A percentile compares a stretch with the other conserved stretches of the same genome.
Evolutionary conservation across 2,113 vertebrate genomes (phyloP).

Genomic region (Pterocles orientalis): DNA sequence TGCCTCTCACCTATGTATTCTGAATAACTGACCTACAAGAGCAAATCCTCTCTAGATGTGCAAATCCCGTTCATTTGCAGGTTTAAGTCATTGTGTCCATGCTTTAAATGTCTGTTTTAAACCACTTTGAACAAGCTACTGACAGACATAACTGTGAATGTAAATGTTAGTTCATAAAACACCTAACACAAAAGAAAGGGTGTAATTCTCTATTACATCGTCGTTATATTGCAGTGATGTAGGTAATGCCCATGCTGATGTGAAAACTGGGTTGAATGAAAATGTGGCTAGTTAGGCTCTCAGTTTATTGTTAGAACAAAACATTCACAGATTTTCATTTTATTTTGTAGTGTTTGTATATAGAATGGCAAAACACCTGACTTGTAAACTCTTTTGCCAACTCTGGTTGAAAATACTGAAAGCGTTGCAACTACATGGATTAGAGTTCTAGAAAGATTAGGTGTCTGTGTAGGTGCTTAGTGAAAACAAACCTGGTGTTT

Average conservation of each 20-base stretch:
- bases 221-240: neutral
- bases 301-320: neutral
- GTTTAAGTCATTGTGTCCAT: neutral
- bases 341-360: neutral
- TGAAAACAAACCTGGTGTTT: neutral
- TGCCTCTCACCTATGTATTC: neutral
- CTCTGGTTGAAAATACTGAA: neutral
- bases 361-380: neutral
- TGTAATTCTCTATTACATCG: neutral
- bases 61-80: neutral
- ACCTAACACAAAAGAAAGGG: neutral
- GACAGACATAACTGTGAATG: neutral
- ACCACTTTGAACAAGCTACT: neutral
- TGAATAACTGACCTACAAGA: neutral
- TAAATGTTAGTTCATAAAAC: neutral
- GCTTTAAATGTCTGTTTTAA: neutral
- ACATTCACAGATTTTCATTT: neutral
- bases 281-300: neutral
- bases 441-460: neutral
- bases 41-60: neutral
- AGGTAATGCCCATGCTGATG: neutral
- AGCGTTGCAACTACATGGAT: neutral
- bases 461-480: neutral
- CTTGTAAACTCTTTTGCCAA: neutral
- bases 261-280: neutral